Evolutionary conservation across 35 echinoderm and acorn worm species (phyloP), one percentile per base, ranked within the genome.

Genomic region (Amphiura filiformis): DNA sequence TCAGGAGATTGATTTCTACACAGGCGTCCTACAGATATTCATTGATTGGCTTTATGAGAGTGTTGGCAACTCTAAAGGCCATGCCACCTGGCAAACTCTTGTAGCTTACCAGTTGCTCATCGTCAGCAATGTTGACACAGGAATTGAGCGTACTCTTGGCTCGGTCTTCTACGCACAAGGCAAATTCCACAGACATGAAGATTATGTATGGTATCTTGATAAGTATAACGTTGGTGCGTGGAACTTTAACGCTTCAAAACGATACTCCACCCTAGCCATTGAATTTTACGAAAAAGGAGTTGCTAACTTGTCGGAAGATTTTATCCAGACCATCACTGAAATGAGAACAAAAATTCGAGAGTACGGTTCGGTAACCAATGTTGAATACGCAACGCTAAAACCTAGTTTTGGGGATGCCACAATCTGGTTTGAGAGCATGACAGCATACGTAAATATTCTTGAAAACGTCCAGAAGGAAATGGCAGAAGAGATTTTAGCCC

Each of bases 71-170:
- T n/a, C n/a, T n/a, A n/a, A n/a, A n/a, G n/a, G n/a, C n/a, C n/a
- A n/a, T n/a, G n/a, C n/a, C 41, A 89, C 89, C 82, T 93, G 91
- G 91, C 91, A 93, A 82, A 89, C 78, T 35, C 76, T 93, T 22
- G 91, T 93, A 23, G 87, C 91, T 18, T 93, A 93, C 77, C 91
- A 93, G 76, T 82, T 93, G 47, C 91, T 93, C 15, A 93, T 93
- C 41, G 91, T 93, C 38, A 93, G 87, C 75, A 93, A 93, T 76
- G 91, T 93, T n/a, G n/a, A n/a, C n/a, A n/a, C n/a, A n/a, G n/a
- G n/a, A n/a, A n/a, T n/a, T n/a, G n/a, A n/a, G n/a, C 88, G 91
- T 1, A 93, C 91, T 56, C 86, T 93, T 2, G 91, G 91, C n/a
- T 76, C 91, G 0, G 81, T 93, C 34, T 93, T 93, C 81, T 93